These are phyloP conservation scores for Pagetopsis macropterus DNA, from an alignment of 2,797 vertebrate species.

Conservation along the genomic window DNA sequence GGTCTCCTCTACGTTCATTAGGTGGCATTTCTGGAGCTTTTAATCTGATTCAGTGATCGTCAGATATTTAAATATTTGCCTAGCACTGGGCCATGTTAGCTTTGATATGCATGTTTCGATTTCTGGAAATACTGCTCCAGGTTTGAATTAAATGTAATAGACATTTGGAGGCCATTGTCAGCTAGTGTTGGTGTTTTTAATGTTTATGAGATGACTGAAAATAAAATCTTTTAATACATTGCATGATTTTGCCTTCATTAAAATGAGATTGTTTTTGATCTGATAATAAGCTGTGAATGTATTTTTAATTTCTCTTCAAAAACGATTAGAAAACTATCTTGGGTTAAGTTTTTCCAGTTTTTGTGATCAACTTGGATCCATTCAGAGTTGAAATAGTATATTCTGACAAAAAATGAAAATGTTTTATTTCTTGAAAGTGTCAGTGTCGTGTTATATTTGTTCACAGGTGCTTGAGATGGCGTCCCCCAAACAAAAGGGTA, in stretches of 20 bases:
- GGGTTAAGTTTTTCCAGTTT: background rate
- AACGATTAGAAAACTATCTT: background rate
- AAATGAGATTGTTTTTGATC: too few relatives aligned
- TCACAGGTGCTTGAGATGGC: constrained; percentile 46
- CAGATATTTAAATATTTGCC: background rate
- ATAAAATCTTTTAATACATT: too few relatives aligned
- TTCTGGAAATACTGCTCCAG: background rate
- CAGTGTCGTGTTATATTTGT: background rate
- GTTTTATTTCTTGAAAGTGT: background rate
- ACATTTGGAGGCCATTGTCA: too few relatives aligned
- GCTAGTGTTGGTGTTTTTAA: too few relatives aligned
- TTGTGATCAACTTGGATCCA: background rate
- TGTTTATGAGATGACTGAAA: too few relatives aligned
- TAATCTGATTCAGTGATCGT: background rate
- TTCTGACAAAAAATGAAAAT: background rate
- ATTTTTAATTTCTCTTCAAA: background rate
- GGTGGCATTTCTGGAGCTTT: background rate
- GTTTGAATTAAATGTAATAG: background rate
- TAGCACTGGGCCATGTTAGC: background rate
- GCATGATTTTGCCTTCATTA: background rate
- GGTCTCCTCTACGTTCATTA: background rate
- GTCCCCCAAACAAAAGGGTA: constrained; percentile 35
- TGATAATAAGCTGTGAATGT: background rate
- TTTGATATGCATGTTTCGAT: background rate
- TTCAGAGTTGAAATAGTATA: constrained; percentile 7